Conservation (phyloP, 2,797 vertebrate species). For the Coccyzus lansbergi region DNA sequence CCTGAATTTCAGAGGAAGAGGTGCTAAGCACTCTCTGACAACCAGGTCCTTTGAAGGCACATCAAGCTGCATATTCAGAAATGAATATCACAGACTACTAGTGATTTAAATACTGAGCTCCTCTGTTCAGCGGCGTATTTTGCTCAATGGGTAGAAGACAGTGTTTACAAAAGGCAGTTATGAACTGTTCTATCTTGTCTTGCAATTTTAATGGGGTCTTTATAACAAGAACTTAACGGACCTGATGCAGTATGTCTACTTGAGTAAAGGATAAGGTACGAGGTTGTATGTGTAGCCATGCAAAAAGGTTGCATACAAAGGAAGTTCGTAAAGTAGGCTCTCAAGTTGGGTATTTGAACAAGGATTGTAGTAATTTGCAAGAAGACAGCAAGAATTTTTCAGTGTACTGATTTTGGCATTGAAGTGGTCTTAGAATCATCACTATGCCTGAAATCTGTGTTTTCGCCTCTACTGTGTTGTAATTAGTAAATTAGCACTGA, state of each 20-base stretch:
- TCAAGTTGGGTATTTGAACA: neutral
- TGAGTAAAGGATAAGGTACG: neutral
- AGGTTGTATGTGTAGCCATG: neutral
- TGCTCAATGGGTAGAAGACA: neutral
- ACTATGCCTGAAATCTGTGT: neutral
- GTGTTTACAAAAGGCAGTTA: neutral
- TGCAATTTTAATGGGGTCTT: neutral
- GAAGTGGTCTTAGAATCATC: neutral
- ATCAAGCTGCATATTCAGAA: neutral
- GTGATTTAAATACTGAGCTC: neutral
- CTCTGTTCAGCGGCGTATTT: neutral
- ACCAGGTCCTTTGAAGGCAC: neutral
- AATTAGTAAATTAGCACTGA: neutral
- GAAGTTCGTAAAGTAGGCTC: neutral
- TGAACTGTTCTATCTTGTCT: neutral
- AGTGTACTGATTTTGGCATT: neutral
- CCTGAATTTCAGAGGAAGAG: slow-evolving; percentile 1
- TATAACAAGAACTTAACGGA: neutral
- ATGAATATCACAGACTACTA: neutral
- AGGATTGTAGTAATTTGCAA: neutral
- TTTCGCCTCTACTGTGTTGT: neutral
- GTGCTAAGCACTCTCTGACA: neutral
- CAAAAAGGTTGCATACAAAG: neutral
- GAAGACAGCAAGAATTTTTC: neutral
- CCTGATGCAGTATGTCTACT: neutral